A percentile compares a stretch with the other conserved stretches of the same genome.
phyloP scores from a whole-genome alignment of 2,113 vertebrate species.

The Prunella himalayana region DNA sequence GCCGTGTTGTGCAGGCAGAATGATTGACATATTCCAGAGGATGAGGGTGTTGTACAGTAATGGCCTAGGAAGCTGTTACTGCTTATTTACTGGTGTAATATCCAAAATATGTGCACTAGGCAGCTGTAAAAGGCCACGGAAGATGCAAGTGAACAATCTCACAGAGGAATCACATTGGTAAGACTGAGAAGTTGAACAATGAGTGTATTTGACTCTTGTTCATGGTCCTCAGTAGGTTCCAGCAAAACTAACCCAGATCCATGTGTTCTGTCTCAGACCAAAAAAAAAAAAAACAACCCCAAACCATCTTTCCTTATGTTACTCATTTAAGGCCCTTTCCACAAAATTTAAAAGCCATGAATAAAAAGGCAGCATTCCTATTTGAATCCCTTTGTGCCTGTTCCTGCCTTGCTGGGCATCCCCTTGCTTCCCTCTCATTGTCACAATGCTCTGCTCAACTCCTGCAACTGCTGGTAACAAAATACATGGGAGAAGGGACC shows the following conservation, averaged over 20 bases:
- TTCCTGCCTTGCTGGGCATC: neutral
- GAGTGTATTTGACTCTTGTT: neutral
- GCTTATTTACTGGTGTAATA: conserved; percentile 12
- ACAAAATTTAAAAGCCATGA: neutral
- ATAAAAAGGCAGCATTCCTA: neutral
- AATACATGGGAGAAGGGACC: neutral
- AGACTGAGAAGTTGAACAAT: neutral
- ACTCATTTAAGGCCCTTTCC: neutral
- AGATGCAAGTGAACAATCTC: neutral
- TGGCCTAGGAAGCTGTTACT: conserved; percentile 8
- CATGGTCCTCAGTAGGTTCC: neutral
- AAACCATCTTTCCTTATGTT: neutral
- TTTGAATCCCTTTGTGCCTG: neutral
- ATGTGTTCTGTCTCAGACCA: neutral
- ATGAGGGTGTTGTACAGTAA: neutral
- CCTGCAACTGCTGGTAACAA: neutral
- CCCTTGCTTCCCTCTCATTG: neutral
- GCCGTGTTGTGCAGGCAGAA: accelerated
- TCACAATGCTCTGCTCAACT: neutral
- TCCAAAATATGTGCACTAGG: neutral
- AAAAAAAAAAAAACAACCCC: neutral
- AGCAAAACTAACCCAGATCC: neutral
- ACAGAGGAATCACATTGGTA: neutral
- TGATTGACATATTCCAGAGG: neutral
- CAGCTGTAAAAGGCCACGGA: neutral